Evolutionary conservation across 2,113 vertebrate genomes (phyloP), one percentile per base, ranked within the genome.

Genomic region (Pao palembangensis): DNA sequence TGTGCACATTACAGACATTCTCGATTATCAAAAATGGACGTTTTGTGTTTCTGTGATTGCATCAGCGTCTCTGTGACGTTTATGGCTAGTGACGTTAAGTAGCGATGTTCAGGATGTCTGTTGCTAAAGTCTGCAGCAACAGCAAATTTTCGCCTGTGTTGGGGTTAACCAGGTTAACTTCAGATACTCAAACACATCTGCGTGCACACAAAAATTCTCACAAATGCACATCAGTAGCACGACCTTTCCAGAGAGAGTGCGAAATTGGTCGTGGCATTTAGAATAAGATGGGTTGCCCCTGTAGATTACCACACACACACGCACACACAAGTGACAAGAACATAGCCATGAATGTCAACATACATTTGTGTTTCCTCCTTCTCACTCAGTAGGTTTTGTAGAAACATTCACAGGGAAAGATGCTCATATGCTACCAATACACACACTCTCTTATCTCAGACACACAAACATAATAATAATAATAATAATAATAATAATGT

Each of bases 251-350:
- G 80, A 73, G 77, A 83, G 78, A 89, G 86, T 86, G 83, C 91
- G 89, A 91, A 91, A 91, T 91, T 90, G 87, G 82, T 85, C 87
- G 74, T 86, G 86, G 86, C 81, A 82, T 89, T 90, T 87, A 77
- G 77, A 80, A 85, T 80, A 83, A 75, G 81, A 81, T 84, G 86
- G 76, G 82, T 79, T 84, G 56, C 73, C 81, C 80, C 78, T 58
- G 62, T 74, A 84, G 81, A 81, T 84, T 81, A 78, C 69, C 67
- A 72, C 61, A 53, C 23, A 31, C 25, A 44, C 51, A 16, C 47
- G 67, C 21, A 23, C 52, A 75, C 64, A 69, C 69, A 70, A 68
- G 69, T 83, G 84, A 83, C 82, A 88, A 71, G 28, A 31, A 31
- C 28, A 31, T 31, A 31, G 64, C 76, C 71, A 81, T 80, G 82